Evolutionary conservation across 2,888 invertebrate species (phyloP).

Genomic region (Troglohyphantes excavatus): DNA sequence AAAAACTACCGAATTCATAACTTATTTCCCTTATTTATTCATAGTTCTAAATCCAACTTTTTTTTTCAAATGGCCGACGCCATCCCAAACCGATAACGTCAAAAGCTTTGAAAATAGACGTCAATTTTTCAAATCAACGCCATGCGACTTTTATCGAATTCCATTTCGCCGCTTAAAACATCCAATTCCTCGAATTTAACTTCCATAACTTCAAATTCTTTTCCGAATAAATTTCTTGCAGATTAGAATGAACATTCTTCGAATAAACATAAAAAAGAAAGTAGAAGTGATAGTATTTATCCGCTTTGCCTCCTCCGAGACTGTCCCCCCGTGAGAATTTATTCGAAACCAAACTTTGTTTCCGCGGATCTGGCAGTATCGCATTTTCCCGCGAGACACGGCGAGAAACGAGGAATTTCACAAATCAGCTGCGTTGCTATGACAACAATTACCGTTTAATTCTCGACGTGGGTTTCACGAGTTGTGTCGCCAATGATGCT

Average conservation of each 20-base stretch:
- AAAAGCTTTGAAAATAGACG: neutral
- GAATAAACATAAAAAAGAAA: neutral
- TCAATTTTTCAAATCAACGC: neutral
- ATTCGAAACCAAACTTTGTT: neutral
- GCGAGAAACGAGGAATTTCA: neutral
- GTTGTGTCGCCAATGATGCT: neutral
- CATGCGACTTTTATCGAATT: neutral
- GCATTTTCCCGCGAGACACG: neutral
- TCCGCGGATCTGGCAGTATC: neutral
- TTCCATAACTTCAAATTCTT: neutral
- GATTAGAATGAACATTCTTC: no score
- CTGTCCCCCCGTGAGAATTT: neutral
- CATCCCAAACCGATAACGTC: neutral
- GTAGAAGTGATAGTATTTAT: neutral
- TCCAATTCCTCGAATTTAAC: neutral
- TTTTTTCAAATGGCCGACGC: no score
- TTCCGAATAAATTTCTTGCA: no score
- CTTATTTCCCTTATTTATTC: no score
- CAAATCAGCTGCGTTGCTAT: neutral
- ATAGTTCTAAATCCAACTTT: no score
- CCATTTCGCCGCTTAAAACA: neutral
- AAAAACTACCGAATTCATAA: no score
- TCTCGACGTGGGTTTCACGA: neutral
- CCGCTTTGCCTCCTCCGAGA: neutral
- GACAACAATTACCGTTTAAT: neutral